These are phyloP conservation scores for Avahi laniger DNA, from an alignment of 2,797 vertebrate genomes.

Conservation along the genomic window DNA sequence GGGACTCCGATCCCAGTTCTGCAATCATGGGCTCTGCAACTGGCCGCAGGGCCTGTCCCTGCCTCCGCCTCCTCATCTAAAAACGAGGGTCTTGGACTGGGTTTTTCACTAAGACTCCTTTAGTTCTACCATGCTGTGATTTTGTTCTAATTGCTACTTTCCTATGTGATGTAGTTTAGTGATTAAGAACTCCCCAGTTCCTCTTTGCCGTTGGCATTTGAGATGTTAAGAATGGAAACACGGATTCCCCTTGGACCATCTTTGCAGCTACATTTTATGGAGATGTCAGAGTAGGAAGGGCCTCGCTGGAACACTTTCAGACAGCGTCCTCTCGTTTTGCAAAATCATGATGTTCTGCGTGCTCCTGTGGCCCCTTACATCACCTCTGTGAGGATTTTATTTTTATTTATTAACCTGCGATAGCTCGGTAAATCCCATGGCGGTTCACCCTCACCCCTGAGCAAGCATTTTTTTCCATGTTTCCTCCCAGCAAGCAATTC, in stretches of 20 bases:
- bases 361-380: neutral
- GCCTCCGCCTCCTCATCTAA: neutral
- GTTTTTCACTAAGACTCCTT: neutral
- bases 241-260: neutral
- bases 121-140: neutral
- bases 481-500: neutral
- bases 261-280: neutral
- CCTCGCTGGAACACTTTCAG: neutral
- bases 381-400: neutral
- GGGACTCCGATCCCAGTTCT: neutral
- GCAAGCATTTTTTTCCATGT: neutral
- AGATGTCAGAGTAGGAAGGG: neutral
- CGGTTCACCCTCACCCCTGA: neutral
- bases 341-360: neutral
- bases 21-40: neutral
- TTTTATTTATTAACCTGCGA: neutral
- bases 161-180: slow-evolving; percentile 12
- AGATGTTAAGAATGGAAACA: slow-evolving; percentile 9
- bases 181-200: neutral
- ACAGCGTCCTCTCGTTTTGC: neutral
- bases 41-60: too few relatives aligned
- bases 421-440: neutral
- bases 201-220: neutral
- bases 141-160: neutral
- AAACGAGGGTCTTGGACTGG: neutral